phyloP scores from a whole-genome alignment of 2,113 vertebrate genomes.

The Psephotus haematonotus region DNA sequence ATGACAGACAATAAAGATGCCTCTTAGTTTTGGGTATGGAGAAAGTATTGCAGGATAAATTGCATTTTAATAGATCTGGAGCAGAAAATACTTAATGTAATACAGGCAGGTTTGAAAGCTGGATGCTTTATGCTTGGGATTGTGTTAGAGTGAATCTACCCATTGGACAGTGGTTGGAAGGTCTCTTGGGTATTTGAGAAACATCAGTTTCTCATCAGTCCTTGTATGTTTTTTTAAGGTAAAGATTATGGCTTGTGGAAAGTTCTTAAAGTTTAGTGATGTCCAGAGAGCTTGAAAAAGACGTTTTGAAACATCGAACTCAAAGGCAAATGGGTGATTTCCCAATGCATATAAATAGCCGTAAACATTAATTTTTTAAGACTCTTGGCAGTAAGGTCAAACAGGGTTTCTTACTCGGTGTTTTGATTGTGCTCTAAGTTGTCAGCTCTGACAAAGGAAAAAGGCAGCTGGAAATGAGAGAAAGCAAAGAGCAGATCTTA shows the following conservation, averaged over 20 bases:
- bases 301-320: not conserved
- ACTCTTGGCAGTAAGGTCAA: not conserved
- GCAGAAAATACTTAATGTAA: not conserved
- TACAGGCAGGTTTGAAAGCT: not conserved
- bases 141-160: not conserved
- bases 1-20: not conserved
- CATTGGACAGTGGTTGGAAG: not conserved
- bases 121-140: slow-evolving; percentile 15
- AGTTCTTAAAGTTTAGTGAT: not conserved
- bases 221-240: not conserved
- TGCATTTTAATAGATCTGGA: slow-evolving; percentile 9
- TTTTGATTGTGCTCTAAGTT: slow-evolving; percentile 10
- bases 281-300: not conserved
- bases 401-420: not conserved
- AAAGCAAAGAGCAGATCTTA: not conserved
- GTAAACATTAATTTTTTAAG: slow-evolving; percentile 13
- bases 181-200: not conserved
- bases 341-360: not conserved
- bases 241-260: not conserved
- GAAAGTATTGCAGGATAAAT: slow-evolving; percentile 16
- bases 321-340: not conserved
- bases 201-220: not conserved
- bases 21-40: not conserved
- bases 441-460: not conserved
- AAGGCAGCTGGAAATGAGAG: not conserved